Conservation (phyloP, 2,113 vertebrate species). For the Hyla sarda region DNA sequence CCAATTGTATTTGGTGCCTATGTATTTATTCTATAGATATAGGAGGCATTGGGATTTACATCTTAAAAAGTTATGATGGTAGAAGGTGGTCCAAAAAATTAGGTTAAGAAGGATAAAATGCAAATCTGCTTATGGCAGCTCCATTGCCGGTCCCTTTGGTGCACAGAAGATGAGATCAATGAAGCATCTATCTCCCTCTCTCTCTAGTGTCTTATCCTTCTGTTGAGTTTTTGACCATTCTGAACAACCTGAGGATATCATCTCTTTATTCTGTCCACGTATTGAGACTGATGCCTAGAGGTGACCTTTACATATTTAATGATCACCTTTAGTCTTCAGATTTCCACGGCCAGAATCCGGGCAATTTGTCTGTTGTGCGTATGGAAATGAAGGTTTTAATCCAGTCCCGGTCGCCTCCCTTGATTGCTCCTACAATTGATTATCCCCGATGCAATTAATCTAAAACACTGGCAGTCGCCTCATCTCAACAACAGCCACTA, state of each 20-base stretch:
- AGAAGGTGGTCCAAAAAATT: neutral
- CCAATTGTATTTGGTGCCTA: neutral
- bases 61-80: neutral
- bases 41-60: neutral
- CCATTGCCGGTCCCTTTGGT: constrained; percentile 5
- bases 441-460: constrained; percentile 42
- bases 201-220: constrained; percentile 4
- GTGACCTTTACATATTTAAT: constrained; percentile 48
- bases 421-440: constrained; percentile 41
- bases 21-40: neutral
- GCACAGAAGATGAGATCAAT: constrained; percentile 4
- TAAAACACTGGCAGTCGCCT: constrained; percentile 23
- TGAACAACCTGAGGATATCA: constrained; percentile 20
- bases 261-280: constrained; percentile 16
- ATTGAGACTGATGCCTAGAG: neutral
- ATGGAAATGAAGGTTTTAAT: constrained; percentile 36
- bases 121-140: neutral
- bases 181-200: neutral
- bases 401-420: constrained; percentile 21
- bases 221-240: neutral
- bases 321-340: constrained; percentile 29
- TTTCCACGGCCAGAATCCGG: neutral
- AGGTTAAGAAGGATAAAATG: constrained; percentile 24
- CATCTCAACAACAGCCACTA: constrained; percentile 14
- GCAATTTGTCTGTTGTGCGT: constrained; percentile 23